A percentile compares a stretch with the other conserved stretches of the same genome.
These are phyloP conservation scores for Theristicus caerulescens DNA, from an alignment of 2,113 vertebrate genomes.

Conservation along the genomic window DNA sequence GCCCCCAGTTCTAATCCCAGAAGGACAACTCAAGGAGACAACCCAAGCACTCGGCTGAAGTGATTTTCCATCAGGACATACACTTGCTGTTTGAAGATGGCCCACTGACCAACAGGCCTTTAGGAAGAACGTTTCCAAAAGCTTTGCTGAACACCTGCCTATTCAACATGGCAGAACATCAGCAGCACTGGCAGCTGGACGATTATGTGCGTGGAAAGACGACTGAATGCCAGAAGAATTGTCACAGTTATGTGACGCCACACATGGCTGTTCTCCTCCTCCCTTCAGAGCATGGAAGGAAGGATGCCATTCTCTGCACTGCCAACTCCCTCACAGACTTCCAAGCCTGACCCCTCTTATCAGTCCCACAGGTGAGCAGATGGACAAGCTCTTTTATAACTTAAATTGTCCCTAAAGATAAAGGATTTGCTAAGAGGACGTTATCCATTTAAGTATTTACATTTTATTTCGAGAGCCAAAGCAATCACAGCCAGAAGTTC, in stretches of 20 bases:
- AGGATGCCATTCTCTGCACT: background rate
- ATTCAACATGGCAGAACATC: background rate
- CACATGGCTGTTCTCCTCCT: fast-evolving
- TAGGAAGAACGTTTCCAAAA: background rate
- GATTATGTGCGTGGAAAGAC: fast-evolving
- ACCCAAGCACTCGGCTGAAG: fast-evolving
- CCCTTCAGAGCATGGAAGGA: background rate
- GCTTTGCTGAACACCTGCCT: background rate
- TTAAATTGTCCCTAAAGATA: background rate
- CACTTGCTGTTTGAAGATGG: background rate
- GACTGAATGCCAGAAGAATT: background rate
- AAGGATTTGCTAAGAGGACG: background rate
- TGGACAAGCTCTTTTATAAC: background rate
- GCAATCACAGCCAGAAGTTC: background rate
- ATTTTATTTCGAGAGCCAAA: background rate
- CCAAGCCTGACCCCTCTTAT: background rate
- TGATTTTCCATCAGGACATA: background rate
- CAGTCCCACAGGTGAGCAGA: background rate
- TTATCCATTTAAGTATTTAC: background rate
- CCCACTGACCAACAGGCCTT: background rate
- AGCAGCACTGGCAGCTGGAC: background rate
- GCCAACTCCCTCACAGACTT: background rate
- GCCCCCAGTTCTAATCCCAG: background rate
- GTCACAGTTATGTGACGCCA: background rate
- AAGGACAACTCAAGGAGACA: background rate